These are phyloP conservation scores for Novumbra hubbsi DNA, from an alignment of 2,797 vertebrate genomes.

Conservation along the genomic window DNA sequence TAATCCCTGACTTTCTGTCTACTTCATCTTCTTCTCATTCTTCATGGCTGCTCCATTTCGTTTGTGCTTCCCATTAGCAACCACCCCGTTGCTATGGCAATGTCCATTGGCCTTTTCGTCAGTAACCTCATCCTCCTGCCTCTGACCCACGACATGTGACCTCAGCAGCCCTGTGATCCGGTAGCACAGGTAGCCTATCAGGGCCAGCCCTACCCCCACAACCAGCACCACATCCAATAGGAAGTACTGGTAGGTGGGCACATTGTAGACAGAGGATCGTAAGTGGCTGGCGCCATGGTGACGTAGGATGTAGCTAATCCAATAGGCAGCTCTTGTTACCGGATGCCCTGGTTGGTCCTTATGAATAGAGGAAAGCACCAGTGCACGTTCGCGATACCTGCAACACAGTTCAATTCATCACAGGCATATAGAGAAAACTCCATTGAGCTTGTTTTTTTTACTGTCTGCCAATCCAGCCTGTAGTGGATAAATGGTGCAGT, in stretches of 20 bases:
- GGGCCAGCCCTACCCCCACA: conserved; percentile 68
- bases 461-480: no score
- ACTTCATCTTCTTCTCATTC: conserved; percentile 96
- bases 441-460: no score
- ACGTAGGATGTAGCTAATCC: conserved; percentile 94
- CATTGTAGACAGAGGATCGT: conserved; percentile 86
- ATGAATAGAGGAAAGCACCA: conserved; percentile 90
- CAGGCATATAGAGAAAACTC: no score
- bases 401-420: neutral
- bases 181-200: conserved; percentile 69
- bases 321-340: conserved; percentile 90
- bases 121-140: conserved; percentile 15
- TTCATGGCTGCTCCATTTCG: conserved; percentile 88
- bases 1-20: conserved; percentile 49
- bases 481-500: no score
- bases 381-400: conserved; percentile 88
- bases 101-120: conserved; percentile 84
- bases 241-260: conserved; percentile 93
- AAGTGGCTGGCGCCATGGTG: conserved; percentile 90
- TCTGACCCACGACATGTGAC: conserved; percentile 64
- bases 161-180: conserved; percentile 72
- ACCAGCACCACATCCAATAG: conserved; percentile 85
- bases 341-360: conserved; percentile 96
- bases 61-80: conserved; percentile 92
- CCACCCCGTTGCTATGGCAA: conserved; percentile 83